Percentiles rank a stretch among this genome's conserved stretches.
These are phyloP conservation scores for Ypsolopha scabrella DNA, from an alignment of 2,888 invertebrate species.

Conservation along the genomic window DNA sequence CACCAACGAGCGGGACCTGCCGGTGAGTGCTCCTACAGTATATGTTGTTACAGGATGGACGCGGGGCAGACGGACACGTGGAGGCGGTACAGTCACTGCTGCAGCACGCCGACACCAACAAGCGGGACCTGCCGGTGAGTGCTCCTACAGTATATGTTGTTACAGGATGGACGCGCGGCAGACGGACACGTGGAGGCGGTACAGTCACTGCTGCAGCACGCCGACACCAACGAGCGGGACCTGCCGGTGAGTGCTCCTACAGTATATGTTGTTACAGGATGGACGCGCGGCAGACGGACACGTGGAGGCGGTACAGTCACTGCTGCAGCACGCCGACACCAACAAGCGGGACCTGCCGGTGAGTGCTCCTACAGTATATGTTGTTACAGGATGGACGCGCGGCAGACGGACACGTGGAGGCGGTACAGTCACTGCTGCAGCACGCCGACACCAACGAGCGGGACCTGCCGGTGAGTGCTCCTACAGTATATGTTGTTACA, in stretches of 20 bases:
- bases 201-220: slow-evolving; percentile 84
- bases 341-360: slow-evolving; percentile 88
- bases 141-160: slow-evolving; percentile 8
- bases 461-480: slow-evolving; percentile 76
- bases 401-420: slow-evolving; percentile 90
- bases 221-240: slow-evolving; percentile 88
- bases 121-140: slow-evolving; percentile 82
- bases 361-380: too few relatives aligned
- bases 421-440: slow-evolving; percentile 85
- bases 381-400: slow-evolving; percentile 83
- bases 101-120: slow-evolving; percentile 89
- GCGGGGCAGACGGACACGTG: slow-evolving; percentile 92
- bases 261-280: slow-evolving; percentile 53
- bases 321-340: slow-evolving; percentile 89
- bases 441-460: slow-evolving; percentile 90
- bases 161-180: slow-evolving; percentile 88
- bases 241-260: slow-evolving; percentile 69
- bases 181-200: slow-evolving; percentile 91
- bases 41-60: slow-evolving; percentile 73
- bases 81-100: slow-evolving; percentile 86
- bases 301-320: slow-evolving; percentile 82
- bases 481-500: too few relatives aligned
- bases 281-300: slow-evolving; percentile 96
- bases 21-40: slow-evolving; percentile 64
- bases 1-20: slow-evolving; percentile 84